These are phyloP conservation scores for Melopsittacus undulatus DNA, from an alignment of 2,797 vertebrate species.

Conservation along the genomic window DNA sequence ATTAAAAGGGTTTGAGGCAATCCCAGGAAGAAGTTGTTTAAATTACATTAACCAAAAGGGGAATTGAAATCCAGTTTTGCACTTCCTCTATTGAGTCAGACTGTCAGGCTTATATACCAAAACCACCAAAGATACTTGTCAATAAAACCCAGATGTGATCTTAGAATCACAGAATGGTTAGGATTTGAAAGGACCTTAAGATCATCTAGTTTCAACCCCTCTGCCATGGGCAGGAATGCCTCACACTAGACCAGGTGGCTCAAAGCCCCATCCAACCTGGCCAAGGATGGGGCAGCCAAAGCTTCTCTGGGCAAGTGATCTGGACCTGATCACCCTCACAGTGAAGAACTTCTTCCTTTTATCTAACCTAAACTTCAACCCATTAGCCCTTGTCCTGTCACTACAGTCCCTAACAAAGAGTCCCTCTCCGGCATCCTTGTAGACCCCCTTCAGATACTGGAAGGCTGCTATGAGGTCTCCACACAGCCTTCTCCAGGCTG, in stretches of 20 bases:
- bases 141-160: neutral
- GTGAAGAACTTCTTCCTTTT: neutral
- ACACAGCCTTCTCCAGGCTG: neutral
- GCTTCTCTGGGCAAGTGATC: neutral
- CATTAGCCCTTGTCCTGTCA: neutral
- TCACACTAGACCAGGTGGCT: neutral
- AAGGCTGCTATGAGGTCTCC: neutral
- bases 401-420: neutral
- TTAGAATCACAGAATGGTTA: neutral
- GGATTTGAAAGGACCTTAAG: neutral
- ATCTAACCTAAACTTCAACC: neutral
- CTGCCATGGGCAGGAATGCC: neutral
- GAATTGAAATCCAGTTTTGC: slow-evolving; percentile 41
- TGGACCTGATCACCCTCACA: neutral
- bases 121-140: neutral
- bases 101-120: neutral
- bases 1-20: neutral
- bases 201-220: neutral
- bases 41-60: slow-evolving; percentile 20
- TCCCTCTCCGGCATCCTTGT: neutral
- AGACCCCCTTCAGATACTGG: neutral
- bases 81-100: slow-evolving; percentile 12
- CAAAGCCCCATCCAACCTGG: neutral
- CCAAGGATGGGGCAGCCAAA: neutral
- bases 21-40: slow-evolving; percentile 18